phyloP scores from a whole-genome alignment of 2,888 invertebrate species.

The Ommatoiulus sabulosus region DNA sequence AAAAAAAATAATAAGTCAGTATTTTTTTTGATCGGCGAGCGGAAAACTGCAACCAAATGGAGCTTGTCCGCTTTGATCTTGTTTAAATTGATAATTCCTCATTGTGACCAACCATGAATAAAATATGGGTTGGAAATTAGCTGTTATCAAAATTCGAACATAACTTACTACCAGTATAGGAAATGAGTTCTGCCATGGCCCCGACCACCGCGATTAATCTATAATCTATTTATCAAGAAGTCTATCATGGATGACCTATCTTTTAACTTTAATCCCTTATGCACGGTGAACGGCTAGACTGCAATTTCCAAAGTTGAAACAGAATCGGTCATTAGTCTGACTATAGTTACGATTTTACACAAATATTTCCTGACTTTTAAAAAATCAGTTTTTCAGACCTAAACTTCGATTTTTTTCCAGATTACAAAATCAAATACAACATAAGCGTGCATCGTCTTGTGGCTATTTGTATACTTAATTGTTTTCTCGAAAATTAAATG shows the following conservation, averaged over 20 bases:
- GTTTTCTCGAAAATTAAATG: no score
- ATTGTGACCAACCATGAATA: slow-evolving; percentile 24
- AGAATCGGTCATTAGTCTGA: not conserved
- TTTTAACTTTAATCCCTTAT: not conserved
- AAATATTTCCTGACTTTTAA: no score
- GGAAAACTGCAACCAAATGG: not conserved
- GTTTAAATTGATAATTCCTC: not conserved
- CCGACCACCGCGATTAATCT: not conserved
- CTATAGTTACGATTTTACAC: no score
- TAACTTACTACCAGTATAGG: not conserved
- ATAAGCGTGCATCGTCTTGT: no score
- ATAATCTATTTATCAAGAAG: not conserved
- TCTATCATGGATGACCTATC: not conserved
- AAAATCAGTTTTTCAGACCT: no score
- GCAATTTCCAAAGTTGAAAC: not conserved
- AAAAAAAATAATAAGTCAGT: not conserved
- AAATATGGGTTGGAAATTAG: slow-evolving; percentile 35
- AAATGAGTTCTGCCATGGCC: not conserved
- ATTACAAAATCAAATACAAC: no score
- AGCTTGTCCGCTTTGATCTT: slow-evolving; percentile 40
- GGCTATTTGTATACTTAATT: no score
- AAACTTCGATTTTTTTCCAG: no score
- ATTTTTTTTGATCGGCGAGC: not conserved
- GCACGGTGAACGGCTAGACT: not conserved
- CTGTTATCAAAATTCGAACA: not conserved